Evolutionary conservation across 2,797 vertebrate genomes (phyloP).

Genomic region (Aulostomus chinensis): DNA sequence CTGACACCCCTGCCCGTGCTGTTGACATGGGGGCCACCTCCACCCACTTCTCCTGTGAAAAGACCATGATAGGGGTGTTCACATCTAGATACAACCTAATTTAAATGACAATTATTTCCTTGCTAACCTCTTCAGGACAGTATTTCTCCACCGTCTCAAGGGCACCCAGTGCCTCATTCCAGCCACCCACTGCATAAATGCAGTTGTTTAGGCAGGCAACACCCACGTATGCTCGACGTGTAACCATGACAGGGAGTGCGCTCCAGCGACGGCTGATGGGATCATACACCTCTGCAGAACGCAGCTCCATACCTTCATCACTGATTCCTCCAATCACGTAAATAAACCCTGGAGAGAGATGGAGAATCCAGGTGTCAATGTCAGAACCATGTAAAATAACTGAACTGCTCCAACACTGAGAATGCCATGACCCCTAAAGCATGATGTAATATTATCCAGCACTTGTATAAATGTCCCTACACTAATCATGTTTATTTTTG

Average conservation of each 20-base stretch:
- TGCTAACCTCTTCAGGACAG: slow-evolving; percentile 90
- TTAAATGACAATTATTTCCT: background rate
- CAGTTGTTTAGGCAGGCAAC: slow-evolving; percentile 92
- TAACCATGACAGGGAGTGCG: slow-evolving; percentile 90
- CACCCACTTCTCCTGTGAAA: slow-evolving; percentile 96
- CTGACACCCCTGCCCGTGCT: slow-evolving; percentile 90
- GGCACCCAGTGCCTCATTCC: slow-evolving; percentile 92
- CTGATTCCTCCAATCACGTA: slow-evolving; percentile 95
- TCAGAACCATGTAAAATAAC: too few relatives aligned
- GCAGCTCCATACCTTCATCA: slow-evolving; percentile 90
- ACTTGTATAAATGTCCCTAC: too few relatives aligned
- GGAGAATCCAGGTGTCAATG: too few relatives aligned
- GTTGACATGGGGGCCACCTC: slow-evolving; percentile 94
- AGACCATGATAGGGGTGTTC: too few relatives aligned
- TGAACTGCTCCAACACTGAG: too few relatives aligned
- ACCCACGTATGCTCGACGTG: slow-evolving; percentile 90
- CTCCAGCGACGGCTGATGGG: slow-evolving; percentile 92
- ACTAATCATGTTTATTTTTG: too few relatives aligned
- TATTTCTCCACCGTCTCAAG: slow-evolving; percentile 95
- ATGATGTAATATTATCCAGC: too few relatives aligned
- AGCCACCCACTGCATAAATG: slow-evolving; percentile 94
- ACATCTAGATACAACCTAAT: too few relatives aligned
- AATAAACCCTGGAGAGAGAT: slow-evolving; percentile 85
- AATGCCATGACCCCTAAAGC: too few relatives aligned
- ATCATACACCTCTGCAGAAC: slow-evolving; percentile 91